Evolutionary conservation across 2,888 invertebrate species (phyloP).

Genomic region (Ophion ventricosus): DNA sequence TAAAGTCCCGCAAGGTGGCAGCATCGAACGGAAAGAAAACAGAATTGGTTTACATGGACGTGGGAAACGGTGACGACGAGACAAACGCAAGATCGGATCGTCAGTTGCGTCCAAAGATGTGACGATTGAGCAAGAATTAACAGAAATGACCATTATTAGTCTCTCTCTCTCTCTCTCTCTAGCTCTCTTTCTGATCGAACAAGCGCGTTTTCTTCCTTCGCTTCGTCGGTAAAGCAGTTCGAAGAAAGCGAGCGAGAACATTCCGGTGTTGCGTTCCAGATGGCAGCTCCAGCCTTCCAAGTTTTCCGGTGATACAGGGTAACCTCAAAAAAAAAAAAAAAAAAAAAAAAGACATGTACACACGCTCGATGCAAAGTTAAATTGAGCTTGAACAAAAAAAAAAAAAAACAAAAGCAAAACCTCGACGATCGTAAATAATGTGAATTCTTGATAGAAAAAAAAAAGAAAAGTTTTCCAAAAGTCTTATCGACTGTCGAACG

Average conservation of each 20-base stretch:
- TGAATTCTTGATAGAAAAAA: background rate
- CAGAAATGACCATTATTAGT: background rate
- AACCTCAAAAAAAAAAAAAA: background rate
- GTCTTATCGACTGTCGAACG: too few relatives aligned
- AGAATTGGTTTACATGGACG: conserved; percentile 78
- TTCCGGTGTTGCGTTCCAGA: background rate
- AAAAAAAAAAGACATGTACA: background rate
- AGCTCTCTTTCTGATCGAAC: background rate
- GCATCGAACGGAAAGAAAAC: conserved; percentile 73
- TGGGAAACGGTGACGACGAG: conserved; percentile 73
- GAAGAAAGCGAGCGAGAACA: background rate
- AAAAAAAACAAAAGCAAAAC: background rate
- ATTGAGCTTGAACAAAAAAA: background rate
- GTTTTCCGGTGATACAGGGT: conserved; percentile 16
- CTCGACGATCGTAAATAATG: background rate
- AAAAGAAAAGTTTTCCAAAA: background rate
- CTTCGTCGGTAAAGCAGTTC: conserved; percentile 2
- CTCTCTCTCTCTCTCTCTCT: background rate
- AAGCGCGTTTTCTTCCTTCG: background rate
- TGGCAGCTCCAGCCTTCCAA: background rate
- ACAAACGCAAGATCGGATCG: conserved; percentile 74
- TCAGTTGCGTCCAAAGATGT: conserved; percentile 73
- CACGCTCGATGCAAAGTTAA: too few relatives aligned
- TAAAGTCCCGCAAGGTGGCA: conserved; percentile 67
- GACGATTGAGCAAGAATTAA: conserved; percentile 8